These are phyloP conservation scores for Dysdera silvatica DNA, from an alignment of 1,140 invertebrate species.

Conservation along the genomic window DNA sequence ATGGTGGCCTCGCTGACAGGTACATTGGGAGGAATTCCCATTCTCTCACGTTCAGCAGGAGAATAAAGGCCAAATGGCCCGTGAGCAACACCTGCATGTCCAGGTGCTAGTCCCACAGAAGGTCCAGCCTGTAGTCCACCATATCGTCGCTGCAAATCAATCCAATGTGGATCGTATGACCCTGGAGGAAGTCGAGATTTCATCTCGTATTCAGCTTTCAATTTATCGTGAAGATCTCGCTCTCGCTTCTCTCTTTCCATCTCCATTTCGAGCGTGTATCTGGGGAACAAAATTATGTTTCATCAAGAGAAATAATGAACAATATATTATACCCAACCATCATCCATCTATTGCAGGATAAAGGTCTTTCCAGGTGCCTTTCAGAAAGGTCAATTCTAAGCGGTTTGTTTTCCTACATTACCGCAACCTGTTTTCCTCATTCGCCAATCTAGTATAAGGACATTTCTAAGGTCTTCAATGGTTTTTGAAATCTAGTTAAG, in stretches of 20 bases:
- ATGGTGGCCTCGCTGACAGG: slow-evolving; percentile 30
- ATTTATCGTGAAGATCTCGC: slow-evolving; percentile 64
- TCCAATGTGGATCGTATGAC: slow-evolving; percentile 77
- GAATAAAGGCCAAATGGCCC: slow-evolving; percentile 22
- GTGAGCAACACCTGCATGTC: slow-evolving; percentile 15
- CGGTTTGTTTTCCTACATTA: no score
- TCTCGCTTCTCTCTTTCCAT: slow-evolving; percentile 75
- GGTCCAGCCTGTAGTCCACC: slow-evolving; percentile 27
- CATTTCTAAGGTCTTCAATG: no score
- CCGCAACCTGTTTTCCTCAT: no score
- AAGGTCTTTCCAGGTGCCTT: no score
- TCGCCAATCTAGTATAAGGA: no score
- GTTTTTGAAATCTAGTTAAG: no score
- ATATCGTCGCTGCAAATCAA: slow-evolving; percentile 74
- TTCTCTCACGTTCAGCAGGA: slow-evolving; percentile 28
- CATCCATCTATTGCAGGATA: no score
- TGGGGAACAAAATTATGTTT: neutral
- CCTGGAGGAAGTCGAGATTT: slow-evolving; percentile 53
- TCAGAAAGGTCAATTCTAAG: no score
- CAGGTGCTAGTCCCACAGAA: slow-evolving; percentile 5
- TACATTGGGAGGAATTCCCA: slow-evolving; percentile 28
- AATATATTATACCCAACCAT: no score
- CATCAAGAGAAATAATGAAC: no score
- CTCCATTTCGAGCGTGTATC: slow-evolving; percentile 60
- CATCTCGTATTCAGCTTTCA: slow-evolving; percentile 54